Conservation (phyloP, 2,888 invertebrate genomes). For the Protodeltote pygarga region DNA sequence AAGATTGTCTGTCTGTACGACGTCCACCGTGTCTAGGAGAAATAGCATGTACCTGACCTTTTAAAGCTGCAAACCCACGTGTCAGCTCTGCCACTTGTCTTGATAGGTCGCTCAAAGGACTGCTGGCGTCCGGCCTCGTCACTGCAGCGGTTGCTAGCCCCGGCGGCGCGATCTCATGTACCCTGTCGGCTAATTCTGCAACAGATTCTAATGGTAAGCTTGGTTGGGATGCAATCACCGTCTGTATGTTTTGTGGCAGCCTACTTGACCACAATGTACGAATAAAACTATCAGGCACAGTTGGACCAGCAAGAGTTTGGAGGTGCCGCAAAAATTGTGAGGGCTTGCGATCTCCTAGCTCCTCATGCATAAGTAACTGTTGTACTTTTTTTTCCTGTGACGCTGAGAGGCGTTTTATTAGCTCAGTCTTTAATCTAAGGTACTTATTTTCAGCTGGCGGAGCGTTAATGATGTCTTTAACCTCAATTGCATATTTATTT, state of each 20-base stretch:
- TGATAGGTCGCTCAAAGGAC: too few species aligned
- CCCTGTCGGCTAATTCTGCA: not conserved
- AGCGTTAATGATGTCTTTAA: not conserved
- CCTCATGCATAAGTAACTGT: too few species aligned
- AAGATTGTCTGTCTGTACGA: too few species aligned
- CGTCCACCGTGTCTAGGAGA: too few species aligned
- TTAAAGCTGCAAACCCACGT: too few species aligned
- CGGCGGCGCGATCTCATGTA: not conserved
- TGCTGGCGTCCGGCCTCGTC: too few species aligned
- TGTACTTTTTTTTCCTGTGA: not conserved
- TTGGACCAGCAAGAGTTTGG: not conserved
- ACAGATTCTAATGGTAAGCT: not conserved
- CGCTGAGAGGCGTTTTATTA: too few species aligned
- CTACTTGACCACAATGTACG: not conserved
- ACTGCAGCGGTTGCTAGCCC: too few species aligned
- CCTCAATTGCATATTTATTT: conserved; percentile 2
- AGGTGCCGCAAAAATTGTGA: conserved; percentile 6
- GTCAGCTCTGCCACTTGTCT: too few species aligned
- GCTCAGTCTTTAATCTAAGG: too few species aligned
- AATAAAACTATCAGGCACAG: conserved; percentile 1
- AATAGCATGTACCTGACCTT: too few species aligned
- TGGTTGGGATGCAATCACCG: not conserved
- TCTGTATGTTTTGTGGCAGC: not conserved
- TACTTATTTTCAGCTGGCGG: conserved; percentile 1
- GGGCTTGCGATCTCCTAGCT: too few species aligned